Base-by-base conservation (phyloP, 2,797 vertebrate genomes). In the Karalla daura region DNA sequence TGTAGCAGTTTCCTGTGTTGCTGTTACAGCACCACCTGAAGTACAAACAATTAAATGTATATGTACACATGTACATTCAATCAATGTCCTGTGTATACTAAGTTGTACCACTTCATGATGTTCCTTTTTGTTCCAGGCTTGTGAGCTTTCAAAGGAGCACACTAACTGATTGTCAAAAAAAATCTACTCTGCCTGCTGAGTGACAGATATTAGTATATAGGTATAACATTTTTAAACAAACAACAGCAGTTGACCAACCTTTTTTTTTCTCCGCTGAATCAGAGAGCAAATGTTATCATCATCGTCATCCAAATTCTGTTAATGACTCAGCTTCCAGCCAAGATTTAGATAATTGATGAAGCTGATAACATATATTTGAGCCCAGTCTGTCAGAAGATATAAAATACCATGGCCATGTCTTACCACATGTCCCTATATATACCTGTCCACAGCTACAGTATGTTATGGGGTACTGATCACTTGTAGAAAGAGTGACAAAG, bases 1-100 rank as follows among this genome's bases (percentile, higher is more conserved):
- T 74, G 46, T 7, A 37, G 15, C 59, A 59, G 59, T 47, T 88
- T 89, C 87, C 87, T 89, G 78, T 78, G 64, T 12, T 72, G 74
- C 59, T 66, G 25, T 23, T 18, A 39, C 7, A 61, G 61, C 83
- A 63, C 18, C 43, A 74, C 24, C 11, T 77, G 2, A 70, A 58
- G 33, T n/a, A 45, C 55, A 51, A 14, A 53, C 17, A 33, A 46
- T 33, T 50, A 2, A 18, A 37, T 40, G 2, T 49, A 27, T 54
- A 0, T 11, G 35, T 43, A n/a, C 45, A n/a, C 21, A 24, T 39
- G 18, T 46, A 33, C 9, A 14, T 32, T n/a, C 27, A 24, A 28
- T 69, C 27, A 24, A 4, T 3, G 3, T 41, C 15, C 10, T 7
- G 1, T 10, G 1, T 17, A 20, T 40, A 3, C 24, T 13, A 10